These are phyloP conservation scores for Glossophaga mutica DNA, from an alignment of 2,797 vertebrate species.

Conservation along the genomic window DNA sequence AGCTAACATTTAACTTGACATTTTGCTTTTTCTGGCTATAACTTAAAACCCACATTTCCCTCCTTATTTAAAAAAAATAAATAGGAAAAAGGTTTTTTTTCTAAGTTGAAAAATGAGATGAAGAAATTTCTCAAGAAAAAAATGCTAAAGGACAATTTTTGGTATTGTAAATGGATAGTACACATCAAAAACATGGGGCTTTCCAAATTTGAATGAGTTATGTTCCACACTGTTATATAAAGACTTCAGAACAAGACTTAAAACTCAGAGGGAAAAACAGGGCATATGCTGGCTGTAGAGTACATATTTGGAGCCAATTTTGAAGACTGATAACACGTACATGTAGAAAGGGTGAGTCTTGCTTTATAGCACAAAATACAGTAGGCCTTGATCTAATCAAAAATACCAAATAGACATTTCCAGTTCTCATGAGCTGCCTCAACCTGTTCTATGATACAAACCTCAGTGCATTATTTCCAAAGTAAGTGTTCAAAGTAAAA, in stretches of 20 bases:
- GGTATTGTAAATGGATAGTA: neutral
- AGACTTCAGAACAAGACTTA: neutral
- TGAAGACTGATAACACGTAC: neutral
- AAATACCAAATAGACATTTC: neutral
- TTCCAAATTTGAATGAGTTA: conserved; percentile 31
- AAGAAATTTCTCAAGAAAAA: conserved; percentile 27
- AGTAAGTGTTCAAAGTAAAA: neutral
- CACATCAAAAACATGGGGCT: conserved; percentile 14
- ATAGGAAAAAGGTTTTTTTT: neutral
- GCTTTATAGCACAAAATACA: neutral
- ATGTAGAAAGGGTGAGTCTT: neutral
- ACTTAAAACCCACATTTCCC: conserved; percentile 31
- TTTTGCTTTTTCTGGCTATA: conserved; percentile 57
- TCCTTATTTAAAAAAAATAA: conserved; percentile 49
- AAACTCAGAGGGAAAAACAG: neutral
- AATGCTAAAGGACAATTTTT: conserved; percentile 47
- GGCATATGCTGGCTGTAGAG: neutral
- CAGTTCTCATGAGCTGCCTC: neutral
- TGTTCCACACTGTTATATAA: neutral
- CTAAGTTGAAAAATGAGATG: conserved; percentile 52
- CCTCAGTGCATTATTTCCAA: neutral
- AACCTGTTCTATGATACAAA: neutral
- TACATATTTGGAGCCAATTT: neutral
- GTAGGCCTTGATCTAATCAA: neutral
- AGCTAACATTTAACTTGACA: conserved; percentile 46